Evolutionary conservation across 2,797 vertebrate species (phyloP).

Genomic region (Enteromius radiatus): DNA sequence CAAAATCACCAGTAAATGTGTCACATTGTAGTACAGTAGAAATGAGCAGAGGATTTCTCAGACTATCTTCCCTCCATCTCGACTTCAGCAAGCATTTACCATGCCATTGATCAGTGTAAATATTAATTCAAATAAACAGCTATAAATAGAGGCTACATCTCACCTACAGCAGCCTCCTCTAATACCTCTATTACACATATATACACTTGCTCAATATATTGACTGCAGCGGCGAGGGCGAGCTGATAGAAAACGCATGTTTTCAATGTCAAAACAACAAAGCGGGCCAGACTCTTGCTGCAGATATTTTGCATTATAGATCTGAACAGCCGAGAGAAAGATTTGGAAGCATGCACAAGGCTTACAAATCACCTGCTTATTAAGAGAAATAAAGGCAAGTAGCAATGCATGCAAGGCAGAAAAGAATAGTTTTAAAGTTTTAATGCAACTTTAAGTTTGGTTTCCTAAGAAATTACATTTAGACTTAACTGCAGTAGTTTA

Average conservation of each 20-base stretch:
- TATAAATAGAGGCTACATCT: conserved; percentile 54
- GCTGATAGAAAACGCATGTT: conserved; percentile 53
- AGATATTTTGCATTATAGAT: conserved; percentile 62
- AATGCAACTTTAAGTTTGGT: background rate
- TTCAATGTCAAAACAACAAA: conserved; percentile 58
- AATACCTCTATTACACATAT: conserved; percentile 52
- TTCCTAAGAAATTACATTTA: background rate
- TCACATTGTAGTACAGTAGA: background rate
- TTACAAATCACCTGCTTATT: conserved; percentile 33
- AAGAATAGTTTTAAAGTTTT: background rate
- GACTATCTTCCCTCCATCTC: conserved; percentile 42
- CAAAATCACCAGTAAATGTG: background rate
- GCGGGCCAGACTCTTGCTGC: conserved; percentile 43
- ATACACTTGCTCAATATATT: conserved; percentile 55
- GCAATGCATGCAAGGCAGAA: background rate
- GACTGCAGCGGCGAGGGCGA: conserved; percentile 23
- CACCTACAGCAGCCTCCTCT: conserved; percentile 53
- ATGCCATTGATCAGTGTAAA: conserved; percentile 43
- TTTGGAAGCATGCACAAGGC: conserved; percentile 17
- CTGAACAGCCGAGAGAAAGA: conserved; percentile 41
- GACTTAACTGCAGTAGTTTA: background rate
- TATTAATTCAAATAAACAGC: conserved; percentile 53
- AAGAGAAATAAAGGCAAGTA: conserved; percentile 12
- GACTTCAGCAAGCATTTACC: conserved; percentile 29
- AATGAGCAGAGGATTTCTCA: background rate